Base-by-base conservation (phyloP, 2,888 invertebrate species). In the Cyrtodaria siliqua region DNA sequence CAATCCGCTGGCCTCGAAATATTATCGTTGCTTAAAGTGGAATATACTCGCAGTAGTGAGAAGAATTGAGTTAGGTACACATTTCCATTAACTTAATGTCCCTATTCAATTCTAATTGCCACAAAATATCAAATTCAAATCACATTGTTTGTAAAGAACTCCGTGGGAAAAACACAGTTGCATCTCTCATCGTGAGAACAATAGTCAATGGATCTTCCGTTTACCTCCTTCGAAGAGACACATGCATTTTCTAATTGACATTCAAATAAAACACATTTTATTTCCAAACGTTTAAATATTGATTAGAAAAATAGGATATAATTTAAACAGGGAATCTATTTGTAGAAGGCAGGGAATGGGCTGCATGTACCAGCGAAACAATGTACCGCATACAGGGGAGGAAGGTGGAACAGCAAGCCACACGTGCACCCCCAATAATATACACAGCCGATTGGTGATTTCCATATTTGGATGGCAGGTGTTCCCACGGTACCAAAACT, bases 161-260 rank as follows among this genome's bases (percentile, higher is more conserved):
- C 88, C 91, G 91, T 91, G 91, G 91, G 91, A 91, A 91, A 89
- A 86, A 85, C 83, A 83, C 89, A 90, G 87, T 88, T 90, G 90
- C 90, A 87, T 88, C 86, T 86, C 88, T 86, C 88, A 90, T 85
- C 90, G 90, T 91, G 91, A 88, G 91, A 90, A 91, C 91, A 89
- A 90, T 89, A 85, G 84, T 85, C 83, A 84, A 77, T 67, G 79
- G 88, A 86, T 85, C 77, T 87, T 89, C 82, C 61, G 56, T 69
- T 81, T 24, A 55, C 74, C 78, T 69, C 85, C 85, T 71, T 9
- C 74, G 66, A 16, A 9, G n/a, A 44, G 12, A 33, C 33, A 33
- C 4, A 33, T 8, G 33, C 6, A 33, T 8, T 33, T 4, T 33
- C 12, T 33, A 12, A 33, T 33, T 33, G 6, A 33, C 33, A 33